phyloP scores from a whole-genome alignment of 2,888 invertebrate genomes.

The Drymonia ruficornis region DNA sequence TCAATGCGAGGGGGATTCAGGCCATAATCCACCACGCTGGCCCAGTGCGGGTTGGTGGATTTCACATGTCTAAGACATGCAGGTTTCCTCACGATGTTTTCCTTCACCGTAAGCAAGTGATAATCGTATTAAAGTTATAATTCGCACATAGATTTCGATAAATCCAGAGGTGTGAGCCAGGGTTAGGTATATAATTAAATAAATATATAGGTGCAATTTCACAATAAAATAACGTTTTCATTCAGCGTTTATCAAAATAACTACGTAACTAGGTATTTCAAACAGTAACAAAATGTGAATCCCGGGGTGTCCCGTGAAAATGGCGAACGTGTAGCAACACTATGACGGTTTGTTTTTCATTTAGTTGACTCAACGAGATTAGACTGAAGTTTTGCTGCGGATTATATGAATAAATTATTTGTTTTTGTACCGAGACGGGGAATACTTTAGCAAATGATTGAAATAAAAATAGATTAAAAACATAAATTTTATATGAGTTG shows the following conservation, averaged over 20 bases:
- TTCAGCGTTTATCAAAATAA: not conserved
- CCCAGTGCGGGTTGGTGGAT: too few species aligned
- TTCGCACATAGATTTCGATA: too few species aligned
- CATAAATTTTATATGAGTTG: too few species aligned
- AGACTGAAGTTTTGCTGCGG: not conserved
- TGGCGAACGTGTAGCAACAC: not conserved
- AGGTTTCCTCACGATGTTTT: too few species aligned
- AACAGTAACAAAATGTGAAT: not conserved
- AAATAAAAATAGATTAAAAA: not conserved
- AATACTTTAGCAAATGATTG: conserved; percentile 7
- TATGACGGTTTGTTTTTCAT: conserved; percentile 5
- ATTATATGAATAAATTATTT: conserved; percentile 7
- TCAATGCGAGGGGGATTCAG: too few species aligned
- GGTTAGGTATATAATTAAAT: too few species aligned
- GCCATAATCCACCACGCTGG: too few species aligned
- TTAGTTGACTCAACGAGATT: conserved; percentile 2
- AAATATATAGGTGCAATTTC: too few species aligned
- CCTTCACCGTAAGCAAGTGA: too few species aligned
- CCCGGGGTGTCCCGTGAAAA: conserved; percentile 3
- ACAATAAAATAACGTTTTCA: not conserved
- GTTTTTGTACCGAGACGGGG: not conserved
- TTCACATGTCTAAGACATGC: too few species aligned
- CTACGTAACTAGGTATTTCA: not conserved
- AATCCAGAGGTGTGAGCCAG: too few species aligned
- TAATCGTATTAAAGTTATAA: too few species aligned